A percentile compares a stretch with the other conserved stretches of the same genome.
Conservation (phyloP, 2,888 invertebrate species). For the Salticus scenicus region DNA sequence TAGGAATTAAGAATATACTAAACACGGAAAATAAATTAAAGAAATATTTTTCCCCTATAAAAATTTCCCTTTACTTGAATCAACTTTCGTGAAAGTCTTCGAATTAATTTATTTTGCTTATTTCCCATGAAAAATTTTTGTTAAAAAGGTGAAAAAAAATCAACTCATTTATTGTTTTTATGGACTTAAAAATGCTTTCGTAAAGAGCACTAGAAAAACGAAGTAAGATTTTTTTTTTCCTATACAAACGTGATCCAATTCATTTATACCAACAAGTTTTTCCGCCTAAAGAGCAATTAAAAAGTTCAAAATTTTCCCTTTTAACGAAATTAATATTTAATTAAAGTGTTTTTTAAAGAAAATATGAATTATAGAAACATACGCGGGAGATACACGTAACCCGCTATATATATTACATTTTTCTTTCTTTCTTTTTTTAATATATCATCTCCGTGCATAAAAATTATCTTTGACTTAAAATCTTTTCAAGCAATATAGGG, state of each 20-base stretch:
- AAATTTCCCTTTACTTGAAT: too few relatives aligned
- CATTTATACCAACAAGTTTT: slow-evolving; percentile 55
- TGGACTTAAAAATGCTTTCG: too few relatives aligned
- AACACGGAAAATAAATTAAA: too few relatives aligned
- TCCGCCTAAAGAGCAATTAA: slow-evolving; percentile 59
- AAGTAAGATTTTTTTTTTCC: too few relatives aligned
- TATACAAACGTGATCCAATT: slow-evolving; percentile 28
- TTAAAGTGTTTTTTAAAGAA: slow-evolving; percentile 63
- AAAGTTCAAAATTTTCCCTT: slow-evolving; percentile 49
- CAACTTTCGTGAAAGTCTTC: too few relatives aligned
- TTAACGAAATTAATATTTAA: slow-evolving; percentile 69
- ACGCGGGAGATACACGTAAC: slow-evolving; percentile 6
- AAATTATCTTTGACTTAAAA: slow-evolving; percentile 60
- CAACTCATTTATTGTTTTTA: too few relatives aligned
- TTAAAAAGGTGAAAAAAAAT: too few relatives aligned
- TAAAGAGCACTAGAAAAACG: too few relatives aligned
- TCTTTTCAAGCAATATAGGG: slow-evolving; percentile 52
- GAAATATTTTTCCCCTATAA: too few relatives aligned
- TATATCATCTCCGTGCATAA: slow-evolving; percentile 52
- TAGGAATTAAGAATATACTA: too few relatives aligned
- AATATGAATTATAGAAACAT: slow-evolving; percentile 30
- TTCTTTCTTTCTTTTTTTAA: neutral
- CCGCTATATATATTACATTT: slow-evolving; percentile 30
- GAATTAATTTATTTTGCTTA: too few relatives aligned
- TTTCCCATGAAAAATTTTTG: too few relatives aligned